Percentiles rank a stretch among this genome's conserved stretches.
These are phyloP conservation scores for Neolamprologus brichardi DNA, from an alignment of 2,113 vertebrate genomes.

Conservation along the genomic window DNA sequence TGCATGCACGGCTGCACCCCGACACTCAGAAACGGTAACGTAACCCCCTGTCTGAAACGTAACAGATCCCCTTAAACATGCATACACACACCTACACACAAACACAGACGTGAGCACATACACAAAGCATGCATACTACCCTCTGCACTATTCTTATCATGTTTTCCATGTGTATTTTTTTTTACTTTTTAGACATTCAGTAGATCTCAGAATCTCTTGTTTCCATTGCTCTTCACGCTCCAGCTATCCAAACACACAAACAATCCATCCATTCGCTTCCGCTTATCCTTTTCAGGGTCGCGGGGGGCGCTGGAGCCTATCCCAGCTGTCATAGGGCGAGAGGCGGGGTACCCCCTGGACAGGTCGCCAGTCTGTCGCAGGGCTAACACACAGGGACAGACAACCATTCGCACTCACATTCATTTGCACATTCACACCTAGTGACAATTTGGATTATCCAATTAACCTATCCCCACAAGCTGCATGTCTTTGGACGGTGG, in stretches of 20 bases:
- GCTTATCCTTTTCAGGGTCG: no score
- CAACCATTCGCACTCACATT: no score
- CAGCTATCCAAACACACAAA: background rate
- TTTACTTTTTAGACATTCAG: background rate
- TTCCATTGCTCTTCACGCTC: background rate
- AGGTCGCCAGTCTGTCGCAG: no score
- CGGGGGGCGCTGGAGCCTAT: no score
- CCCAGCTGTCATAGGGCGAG: no score
- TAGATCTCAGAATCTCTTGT: background rate
- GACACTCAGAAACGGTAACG: slow-evolving; percentile 67
- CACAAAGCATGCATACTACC: slow-evolving; percentile 1
- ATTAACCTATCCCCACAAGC: no score
- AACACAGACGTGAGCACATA: slow-evolving; percentile 8
- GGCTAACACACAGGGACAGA: no score
- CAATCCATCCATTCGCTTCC: background rate
- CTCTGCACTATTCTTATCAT: background rate
- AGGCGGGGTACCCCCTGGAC: no score
- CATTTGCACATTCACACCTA: no score
- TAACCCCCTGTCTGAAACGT: slow-evolving; percentile 49
- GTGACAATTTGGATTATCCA: no score
- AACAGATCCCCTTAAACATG: slow-evolving; percentile 49
- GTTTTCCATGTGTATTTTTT: background rate
- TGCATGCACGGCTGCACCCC: slow-evolving; percentile 59
- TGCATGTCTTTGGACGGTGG: no score
- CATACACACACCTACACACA: slow-evolving; percentile 3